Evolutionary conservation across 1,140 invertebrate genomes (phyloP), one percentile per base, ranked within the genome.

Genomic region (Metaphire vulgaris): DNA sequence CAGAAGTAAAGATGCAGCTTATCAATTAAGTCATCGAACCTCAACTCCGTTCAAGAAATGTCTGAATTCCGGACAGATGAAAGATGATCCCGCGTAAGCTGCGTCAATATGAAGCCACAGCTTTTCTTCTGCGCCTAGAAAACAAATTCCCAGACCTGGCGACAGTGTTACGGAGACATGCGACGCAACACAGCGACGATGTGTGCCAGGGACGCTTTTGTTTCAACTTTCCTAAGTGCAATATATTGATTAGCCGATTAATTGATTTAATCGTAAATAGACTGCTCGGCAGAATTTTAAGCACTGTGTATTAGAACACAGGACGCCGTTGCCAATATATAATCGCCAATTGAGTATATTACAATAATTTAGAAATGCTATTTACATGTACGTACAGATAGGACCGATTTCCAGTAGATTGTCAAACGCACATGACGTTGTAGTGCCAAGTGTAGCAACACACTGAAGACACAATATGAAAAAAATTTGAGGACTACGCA

Each of bases 101-200:
- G 95, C 95, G 84, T 98, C 96, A 0, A 98, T 90, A 83, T 98
- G 96, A 0, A 96, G 84, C 94, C 95, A 98, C 1, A 97, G 82
- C 29, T 90, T 87, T 76, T 94, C 92, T 72, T 92, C 89, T 56
- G 89, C 88, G 75, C 90, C 89, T 84, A 30, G 21, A 56, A 56
- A 56, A 75, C 69, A 31, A 16, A 72, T 33, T 56, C 15, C 56
- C n/a, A n/a, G n/a, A n/a, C n/a, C n/a, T n/a, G n/a, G n/a, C n/a
- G n/a, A n/a, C n/a, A n/a, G 26, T 65, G 56, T 65, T 65, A 26
- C 14, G 26, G 2, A 33, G 14, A 1, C 26, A 26, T 15, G 30
- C 6, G 1, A 41, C 2, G 56, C n/a, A 16, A 41, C 31, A 72
- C 2, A 6, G 32, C 15, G 14, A 72, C 2, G 12, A 34, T 28